Conservation (phyloP, 2,797 vertebrate species). For the Bradypodion ventrale region DNA sequence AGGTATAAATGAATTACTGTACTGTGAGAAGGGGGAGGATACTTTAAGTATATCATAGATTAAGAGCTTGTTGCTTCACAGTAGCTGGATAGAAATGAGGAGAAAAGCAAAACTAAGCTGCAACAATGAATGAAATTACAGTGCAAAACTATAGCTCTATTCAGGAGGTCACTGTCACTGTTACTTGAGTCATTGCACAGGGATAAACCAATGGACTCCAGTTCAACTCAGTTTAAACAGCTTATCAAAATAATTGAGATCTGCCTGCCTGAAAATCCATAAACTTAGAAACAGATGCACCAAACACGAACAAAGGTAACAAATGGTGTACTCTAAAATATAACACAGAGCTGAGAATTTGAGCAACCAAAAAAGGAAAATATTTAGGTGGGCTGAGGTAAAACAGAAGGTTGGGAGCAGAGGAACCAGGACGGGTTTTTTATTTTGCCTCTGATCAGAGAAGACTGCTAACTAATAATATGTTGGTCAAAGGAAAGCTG, state of each 20-base stretch:
- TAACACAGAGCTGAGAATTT: neutral
- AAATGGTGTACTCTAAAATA: neutral
- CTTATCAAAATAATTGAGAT: neutral
- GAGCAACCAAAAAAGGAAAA: neutral
- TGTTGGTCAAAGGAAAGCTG: conserved; percentile 24
- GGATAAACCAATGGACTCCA: neutral
- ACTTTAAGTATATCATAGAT: neutral
- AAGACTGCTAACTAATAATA: neutral
- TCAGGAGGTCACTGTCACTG: neutral
- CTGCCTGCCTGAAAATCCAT: neutral
- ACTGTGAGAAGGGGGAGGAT: neutral
- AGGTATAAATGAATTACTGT: neutral
- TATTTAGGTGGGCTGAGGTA: neutral
- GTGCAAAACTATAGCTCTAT: neutral
- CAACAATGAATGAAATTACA: too few relatives aligned
- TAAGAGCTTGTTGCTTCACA: neutral
- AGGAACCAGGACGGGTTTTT: neutral
- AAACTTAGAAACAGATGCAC: neutral
- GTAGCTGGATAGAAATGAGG: neutral
- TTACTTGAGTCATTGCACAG: neutral
- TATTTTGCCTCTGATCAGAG: neutral
- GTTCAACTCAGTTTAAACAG: neutral
- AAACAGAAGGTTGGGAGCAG: neutral
- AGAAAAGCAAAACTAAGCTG: neutral
- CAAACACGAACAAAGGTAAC: neutral